Evolutionary conservation across 1,140 invertebrate species (phyloP), one percentile per base, ranked within the genome.

Genomic region (Pectinophora gossypiella): DNA sequence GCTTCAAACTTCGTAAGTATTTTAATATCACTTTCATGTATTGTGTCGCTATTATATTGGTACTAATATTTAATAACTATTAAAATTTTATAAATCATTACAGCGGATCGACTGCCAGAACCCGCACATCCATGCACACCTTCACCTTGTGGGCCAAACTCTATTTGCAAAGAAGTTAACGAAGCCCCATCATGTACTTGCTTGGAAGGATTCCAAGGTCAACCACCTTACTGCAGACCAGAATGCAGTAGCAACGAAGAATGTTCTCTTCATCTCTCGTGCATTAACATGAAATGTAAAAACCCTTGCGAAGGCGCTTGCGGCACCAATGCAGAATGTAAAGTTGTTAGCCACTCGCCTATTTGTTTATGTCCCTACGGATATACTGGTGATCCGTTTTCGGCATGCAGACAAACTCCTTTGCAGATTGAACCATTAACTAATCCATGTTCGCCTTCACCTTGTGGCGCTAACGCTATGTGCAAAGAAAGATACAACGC

Each of bases 61-160:
- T n/a, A n/a, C n/a, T n/a, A n/a, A n/a, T n/a, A n/a, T n/a, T n/a
- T n/a, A n/a, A n/a, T n/a, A n/a, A n/a, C n/a, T n/a, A n/a, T n/a
- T n/a, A n/a, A n/a, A n/a, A n/a, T n/a, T n/a, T n/a, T n/a, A n/a
- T n/a, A n/a, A 52, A 20, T 80, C 79, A 51, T 51, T 73, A 72
- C 71, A 27, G 48, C 63, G 36, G 75, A 53, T 19, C 67, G 59
- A 84, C 51, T 51, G 55, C 48, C 76, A 48, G 74, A 88, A 12
- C 90, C 94, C 81, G 92, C n/a, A n/a, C n/a, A n/a, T n/a, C n/a
- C 92, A 4, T 95, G 94, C 67, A 87, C 90, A 56, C 93, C 93
- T 35, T 93, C 92, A 3, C 94, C 94, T 6, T 95, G 94, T 85
- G 94, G 93, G n/a, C 91, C 93, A 1, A 91, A 94, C 80, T 90